Evolutionary conservation across 2,888 invertebrate species (phyloP), one percentile per base, ranked within the genome.

Genomic region (Barypeithes pellucidus): DNA sequence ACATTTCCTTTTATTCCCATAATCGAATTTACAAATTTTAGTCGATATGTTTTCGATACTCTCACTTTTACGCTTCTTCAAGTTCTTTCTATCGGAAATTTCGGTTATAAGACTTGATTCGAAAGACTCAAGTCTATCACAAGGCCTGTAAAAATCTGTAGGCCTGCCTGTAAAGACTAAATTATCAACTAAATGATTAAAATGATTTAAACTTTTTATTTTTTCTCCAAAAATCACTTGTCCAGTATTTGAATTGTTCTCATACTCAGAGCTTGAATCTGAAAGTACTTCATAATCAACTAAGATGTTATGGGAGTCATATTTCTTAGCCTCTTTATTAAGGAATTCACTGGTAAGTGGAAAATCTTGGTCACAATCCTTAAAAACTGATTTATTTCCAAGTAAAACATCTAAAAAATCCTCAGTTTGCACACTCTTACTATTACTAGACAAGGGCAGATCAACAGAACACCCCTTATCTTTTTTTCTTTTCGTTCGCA

Each of bases 381-480:
- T 72, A 24, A 77, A 72, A 67, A 74, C 70, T 1, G 36, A 39
- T 18, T 77, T 71, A 45, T 47, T 77, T 16, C 78, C 79, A 22
- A 76, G 65, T 50, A 79, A 57, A 41, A 80, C 72, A 70, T 81
- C 80, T 12, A 80, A 73, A 76, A 74, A 78, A 73, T 87, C 79
- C 79, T 85, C 77, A 77, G 83, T 85, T 83, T 87, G 81, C 74
- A 83, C 77, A 79, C 82, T 77, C 81, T 81, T 81, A 62, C 81
- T 77, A 76, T 81, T 72, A 77, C 82, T 80, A 78, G 82, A 67
- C 79, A 84, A 33, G 80, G 83, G 66, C 79, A 84, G 78, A 81
- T 87, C 86, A 0, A 85, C 85, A 36, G 84, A 78, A 77, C 86
- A 87, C n/a, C 87, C 85, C 77, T 88, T 87, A 11, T 88, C 88